Percentiles rank a stretch among this genome's conserved stretches.
Evolutionary conservation across 1,140 invertebrate genomes (phyloP).

Genomic region (Ceratosolen fusciceps): DNA sequence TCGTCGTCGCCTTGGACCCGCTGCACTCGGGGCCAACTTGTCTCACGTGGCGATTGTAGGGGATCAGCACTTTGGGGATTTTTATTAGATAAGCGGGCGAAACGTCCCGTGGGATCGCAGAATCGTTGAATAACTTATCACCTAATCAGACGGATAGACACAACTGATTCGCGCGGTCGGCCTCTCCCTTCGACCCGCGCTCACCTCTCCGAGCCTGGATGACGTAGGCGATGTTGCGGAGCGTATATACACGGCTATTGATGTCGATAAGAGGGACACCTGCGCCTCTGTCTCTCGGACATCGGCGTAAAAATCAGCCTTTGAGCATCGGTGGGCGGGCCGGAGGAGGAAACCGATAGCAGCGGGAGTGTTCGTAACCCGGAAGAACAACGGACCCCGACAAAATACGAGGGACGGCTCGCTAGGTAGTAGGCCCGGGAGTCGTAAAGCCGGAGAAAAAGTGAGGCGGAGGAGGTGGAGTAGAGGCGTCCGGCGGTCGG

Average conservation of each 20-base stretch:
- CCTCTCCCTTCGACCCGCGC: not conserved
- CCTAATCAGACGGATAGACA: too few species aligned
- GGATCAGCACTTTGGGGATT: too few species aligned
- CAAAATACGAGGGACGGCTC: not conserved
- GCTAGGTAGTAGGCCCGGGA: not conserved
- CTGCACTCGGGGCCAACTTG: too few species aligned
- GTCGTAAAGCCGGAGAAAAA: too few species aligned
- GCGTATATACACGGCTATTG: not conserved
- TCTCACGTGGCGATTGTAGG: too few species aligned
- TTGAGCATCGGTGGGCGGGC: not conserved
- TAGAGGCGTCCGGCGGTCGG: too few species aligned
- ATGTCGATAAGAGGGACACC: not conserved
- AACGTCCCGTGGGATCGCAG: not conserved
- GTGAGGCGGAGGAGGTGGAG: too few species aligned
- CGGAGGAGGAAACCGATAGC: not conserved
- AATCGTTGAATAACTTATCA: not conserved
- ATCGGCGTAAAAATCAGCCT: not conserved
- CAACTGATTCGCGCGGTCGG: not conserved
- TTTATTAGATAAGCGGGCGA: not conserved
- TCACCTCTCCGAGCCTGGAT: slow-evolving; percentile 7
- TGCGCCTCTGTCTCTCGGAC: not conserved
- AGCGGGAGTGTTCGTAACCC: not conserved
- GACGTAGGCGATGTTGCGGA: too few species aligned
- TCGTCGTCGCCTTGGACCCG: too few species aligned
- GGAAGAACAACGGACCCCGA: not conserved